Conservation (phyloP, 2,797 vertebrate genomes). For the Enteromius afrohamiltoni region DNA sequence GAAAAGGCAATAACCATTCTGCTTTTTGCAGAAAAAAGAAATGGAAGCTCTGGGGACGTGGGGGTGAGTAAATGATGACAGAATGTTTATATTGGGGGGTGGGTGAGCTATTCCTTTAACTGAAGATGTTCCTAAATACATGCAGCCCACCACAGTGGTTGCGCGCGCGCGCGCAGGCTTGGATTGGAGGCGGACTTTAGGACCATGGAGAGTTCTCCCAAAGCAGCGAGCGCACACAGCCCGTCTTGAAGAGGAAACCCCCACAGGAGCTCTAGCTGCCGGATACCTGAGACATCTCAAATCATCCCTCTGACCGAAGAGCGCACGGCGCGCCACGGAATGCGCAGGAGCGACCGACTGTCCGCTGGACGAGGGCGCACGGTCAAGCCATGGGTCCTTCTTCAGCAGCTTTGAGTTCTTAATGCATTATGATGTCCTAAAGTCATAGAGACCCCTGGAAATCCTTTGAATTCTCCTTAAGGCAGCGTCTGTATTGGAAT, state of each 20-base stretch:
- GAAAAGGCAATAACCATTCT: not conserved
- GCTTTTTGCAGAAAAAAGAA: constrained; percentile 1
- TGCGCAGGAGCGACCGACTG: constrained; percentile 41
- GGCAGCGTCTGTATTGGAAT: constrained; percentile 42
- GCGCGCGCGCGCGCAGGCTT: not conserved
- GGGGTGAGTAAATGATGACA: not conserved
- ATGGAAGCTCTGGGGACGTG: not conserved
- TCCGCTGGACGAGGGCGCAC: constrained; percentile 43
- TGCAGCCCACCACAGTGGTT: constrained; percentile 20
- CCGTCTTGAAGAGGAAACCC: constrained; percentile 49
- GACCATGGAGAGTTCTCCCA: constrained; percentile 49
- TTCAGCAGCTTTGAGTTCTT: constrained; percentile 33
- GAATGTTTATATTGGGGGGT: not conserved
- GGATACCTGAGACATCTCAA: constrained; percentile 58
- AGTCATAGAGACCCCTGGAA: constrained; percentile 45
- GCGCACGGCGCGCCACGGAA: constrained; percentile 47
- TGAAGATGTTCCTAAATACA: constrained; percentile 27
- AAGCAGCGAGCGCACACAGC: constrained; percentile 43
- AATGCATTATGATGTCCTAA: constrained; percentile 33
- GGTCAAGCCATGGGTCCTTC: constrained; percentile 36
- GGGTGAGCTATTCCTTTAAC: constrained; percentile 35
- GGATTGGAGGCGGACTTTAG: constrained; percentile 38
- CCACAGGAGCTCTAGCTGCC: constrained; percentile 50
- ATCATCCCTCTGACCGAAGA: constrained; percentile 47
- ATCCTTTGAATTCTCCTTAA: not conserved